Conservation (phyloP, 2,797 vertebrate genomes). For the Chelmon rostratus region DNA sequence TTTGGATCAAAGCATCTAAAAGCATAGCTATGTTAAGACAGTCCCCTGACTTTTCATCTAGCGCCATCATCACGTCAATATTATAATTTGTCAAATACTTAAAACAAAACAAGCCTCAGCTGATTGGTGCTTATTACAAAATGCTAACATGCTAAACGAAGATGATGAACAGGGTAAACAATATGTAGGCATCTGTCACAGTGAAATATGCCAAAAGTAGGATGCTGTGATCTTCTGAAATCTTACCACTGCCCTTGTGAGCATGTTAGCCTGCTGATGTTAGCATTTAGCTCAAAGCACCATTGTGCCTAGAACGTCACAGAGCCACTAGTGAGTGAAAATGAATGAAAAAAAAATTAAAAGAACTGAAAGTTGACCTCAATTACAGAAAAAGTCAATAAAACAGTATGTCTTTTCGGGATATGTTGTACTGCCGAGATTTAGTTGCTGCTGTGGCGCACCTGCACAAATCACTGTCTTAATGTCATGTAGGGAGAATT, state of each 20-base stretch:
- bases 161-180: not conserved
- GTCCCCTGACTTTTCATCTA: not conserved
- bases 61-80: not conserved
- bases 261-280: not conserved
- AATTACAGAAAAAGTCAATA: not conserved
- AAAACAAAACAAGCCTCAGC: conserved; percentile 1
- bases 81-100: not conserved
- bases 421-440: not conserved
- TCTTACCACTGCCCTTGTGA: not conserved
- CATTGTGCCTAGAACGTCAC: not conserved
- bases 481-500: conserved; percentile 15
- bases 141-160: not conserved
- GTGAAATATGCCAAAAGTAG: not conserved
- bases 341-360: not conserved
- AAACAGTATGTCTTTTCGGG: not conserved
- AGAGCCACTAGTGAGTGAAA: not conserved
- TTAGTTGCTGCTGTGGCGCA: conserved; percentile 5
- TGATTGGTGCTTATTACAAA: not conserved
- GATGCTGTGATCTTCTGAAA: not conserved
- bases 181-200: not conserved
- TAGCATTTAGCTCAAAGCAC: conserved; percentile 3
- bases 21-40: not conserved
- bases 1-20: not conserved
- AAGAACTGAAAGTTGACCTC: not conserved
- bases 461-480: conserved; percentile 1